Base-by-base conservation (phyloP, 2,113 vertebrate genomes). In the Mugil cephalus region DNA sequence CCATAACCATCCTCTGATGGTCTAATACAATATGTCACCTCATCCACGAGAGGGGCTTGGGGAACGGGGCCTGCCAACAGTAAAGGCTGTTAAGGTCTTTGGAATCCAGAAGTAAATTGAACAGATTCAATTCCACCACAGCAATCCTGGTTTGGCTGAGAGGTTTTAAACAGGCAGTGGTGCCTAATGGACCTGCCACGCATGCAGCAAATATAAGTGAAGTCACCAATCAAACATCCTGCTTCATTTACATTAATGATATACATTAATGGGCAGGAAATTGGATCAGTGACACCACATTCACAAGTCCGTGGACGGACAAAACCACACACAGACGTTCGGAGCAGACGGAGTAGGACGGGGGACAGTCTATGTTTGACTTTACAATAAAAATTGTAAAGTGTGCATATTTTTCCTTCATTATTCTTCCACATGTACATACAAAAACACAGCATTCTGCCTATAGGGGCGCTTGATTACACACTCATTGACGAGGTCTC, bases 21-120 rank as follows among this genome's bases (percentile, higher is more conserved):
- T 60, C 76, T 87, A 86, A 84, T 91, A 79, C 83, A 85, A 89
- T 75, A 80, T 87, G 89, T 88, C 88, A 89, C 86, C 74, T 87
- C 80, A 58, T 67, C 62, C 60, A 61, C 71, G 12, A 42, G 13
- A 68, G 66, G 82, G 56, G 68, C 46, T 24, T 42, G 24, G 54
- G 60, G 38, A 39, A 18, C 21, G 34, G 55, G 56, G 50, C 3
- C 60, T 74, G 42, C 63, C 77, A 70, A 59, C 78, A 64, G 70
- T 71, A 79, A 67, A 69, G 46, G 62, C 74, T 79, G 55, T 75
- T 87, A 61, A 74, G 51, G 75, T 82, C 77, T 80, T 64, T 46
- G 68, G 69, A 64, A 89, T 86, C 77, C 58, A 79, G 48, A 45
- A 77, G 69, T 42, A 87, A 85, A 82, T 83, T 81, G 76, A 84